phyloP scores from a whole-genome alignment of 2,797 vertebrate species.

The Gephyroberyx darwinii region DNA sequence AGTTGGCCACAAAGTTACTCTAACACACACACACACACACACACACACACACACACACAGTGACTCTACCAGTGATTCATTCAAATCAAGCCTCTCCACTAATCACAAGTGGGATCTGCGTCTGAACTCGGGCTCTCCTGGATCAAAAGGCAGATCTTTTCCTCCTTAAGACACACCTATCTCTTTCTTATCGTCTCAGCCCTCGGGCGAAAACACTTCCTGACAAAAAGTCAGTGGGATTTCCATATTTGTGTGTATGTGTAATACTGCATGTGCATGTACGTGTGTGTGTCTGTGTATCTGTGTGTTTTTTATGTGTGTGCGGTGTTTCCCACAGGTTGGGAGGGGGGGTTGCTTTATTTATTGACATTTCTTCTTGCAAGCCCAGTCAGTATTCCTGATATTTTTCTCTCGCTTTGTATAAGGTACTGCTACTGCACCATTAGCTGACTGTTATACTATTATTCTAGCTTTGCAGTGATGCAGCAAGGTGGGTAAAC shows the following conservation, averaged over 20 bases:
- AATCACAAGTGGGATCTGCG: conserved; percentile 32
- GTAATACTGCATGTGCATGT: not conserved
- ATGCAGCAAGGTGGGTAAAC: too few relatives aligned
- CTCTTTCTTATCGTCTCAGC: conserved; percentile 45
- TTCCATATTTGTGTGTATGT: conserved; percentile 19
- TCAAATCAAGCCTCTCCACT: conserved; percentile 19
- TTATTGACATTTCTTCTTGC: too few relatives aligned
- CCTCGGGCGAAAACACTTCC: conserved; percentile 24
- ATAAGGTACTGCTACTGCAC: too few relatives aligned
- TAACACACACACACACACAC: not conserved
- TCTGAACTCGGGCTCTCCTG: conserved; percentile 19
- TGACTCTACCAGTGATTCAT: not conserved
- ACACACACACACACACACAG: conserved; percentile 6
- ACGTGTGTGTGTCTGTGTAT: not conserved
- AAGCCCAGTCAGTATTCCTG: too few relatives aligned
- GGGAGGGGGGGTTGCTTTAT: too few relatives aligned
- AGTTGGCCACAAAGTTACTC: not conserved
- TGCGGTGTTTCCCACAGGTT: not conserved
- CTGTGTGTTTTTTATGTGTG: not conserved
- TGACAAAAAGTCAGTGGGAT: conserved; percentile 7
- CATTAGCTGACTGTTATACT: too few relatives aligned
- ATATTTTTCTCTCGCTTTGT: too few relatives aligned
- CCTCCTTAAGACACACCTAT: conserved; percentile 12
- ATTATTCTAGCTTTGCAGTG: too few relatives aligned
- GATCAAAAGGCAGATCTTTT: conserved; percentile 19